These are phyloP conservation scores for Parazoanthus darwini DNA, from an alignment of 92 coral and sea anemone genomes.

Conservation along the genomic window DNA sequence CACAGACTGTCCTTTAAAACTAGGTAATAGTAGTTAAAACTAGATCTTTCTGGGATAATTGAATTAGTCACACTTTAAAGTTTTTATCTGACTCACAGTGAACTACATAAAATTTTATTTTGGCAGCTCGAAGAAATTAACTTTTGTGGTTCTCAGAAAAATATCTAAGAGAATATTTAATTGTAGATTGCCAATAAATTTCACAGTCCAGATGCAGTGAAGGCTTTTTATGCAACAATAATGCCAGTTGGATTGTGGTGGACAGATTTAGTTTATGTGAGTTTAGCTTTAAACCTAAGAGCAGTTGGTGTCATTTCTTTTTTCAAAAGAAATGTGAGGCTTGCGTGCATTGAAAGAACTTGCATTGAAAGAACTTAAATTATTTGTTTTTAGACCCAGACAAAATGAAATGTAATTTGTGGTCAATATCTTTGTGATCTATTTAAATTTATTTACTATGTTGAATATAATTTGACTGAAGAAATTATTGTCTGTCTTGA, in stretches of 20 bases:
- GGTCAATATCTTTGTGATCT: neutral
- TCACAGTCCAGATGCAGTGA: neutral
- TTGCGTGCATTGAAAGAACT: neutral
- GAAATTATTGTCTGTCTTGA: too few species aligned
- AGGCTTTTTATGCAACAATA: too few species aligned
- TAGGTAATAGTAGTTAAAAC: neutral
- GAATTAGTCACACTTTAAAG: neutral
- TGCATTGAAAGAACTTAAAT: neutral
- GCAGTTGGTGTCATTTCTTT: too few species aligned
- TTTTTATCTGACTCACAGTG: neutral
- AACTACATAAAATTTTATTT: neutral
- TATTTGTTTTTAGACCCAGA: neutral
- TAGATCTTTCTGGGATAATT: neutral
- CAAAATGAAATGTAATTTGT: neutral
- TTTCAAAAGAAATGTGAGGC: neutral
- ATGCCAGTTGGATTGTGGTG: neutral
- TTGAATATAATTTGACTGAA: constrained; percentile 13
- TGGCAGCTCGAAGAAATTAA: neutral
- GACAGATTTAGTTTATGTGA: neutral
- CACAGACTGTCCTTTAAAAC: constrained; percentile 16
- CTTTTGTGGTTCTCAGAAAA: neutral
- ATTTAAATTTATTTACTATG: constrained; percentile 34
- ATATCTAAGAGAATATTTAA: too few species aligned
- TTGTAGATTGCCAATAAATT: too few species aligned
- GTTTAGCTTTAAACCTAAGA: neutral